Conservation (phyloP, 2,797 vertebrate species). For the Schizopygopsis malacanthus region DNA sequence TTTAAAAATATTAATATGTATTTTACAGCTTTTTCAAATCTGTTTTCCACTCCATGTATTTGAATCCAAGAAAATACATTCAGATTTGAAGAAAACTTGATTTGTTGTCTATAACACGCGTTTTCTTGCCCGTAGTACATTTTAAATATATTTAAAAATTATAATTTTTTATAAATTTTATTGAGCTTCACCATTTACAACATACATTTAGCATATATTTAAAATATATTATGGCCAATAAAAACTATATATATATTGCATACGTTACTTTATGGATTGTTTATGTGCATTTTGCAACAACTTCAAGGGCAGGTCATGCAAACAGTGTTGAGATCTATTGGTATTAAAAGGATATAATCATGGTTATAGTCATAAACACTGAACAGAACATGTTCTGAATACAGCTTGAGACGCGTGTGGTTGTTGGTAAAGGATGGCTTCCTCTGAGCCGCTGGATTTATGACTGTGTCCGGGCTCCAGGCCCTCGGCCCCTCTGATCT, state of each 20-base stretch:
- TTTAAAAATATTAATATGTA: no score
- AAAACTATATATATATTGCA: not conserved
- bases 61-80: not conserved
- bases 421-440: constrained; percentile 65
- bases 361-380: not conserved
- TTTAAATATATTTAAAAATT: not conserved
- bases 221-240: not conserved
- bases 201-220: not conserved
- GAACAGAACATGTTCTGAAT: not conserved
- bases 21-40: no score
- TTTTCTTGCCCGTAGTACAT: not conserved
- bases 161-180: not conserved
- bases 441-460: constrained; percentile 67
- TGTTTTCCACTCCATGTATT: not conserved
- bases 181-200: not conserved
- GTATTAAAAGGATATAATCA: not conserved
- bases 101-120: no score
- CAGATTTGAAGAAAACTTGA: no score
- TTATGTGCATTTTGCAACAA: not conserved
- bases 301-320: not conserved
- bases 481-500: constrained; percentile 63
- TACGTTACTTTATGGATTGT: no score
- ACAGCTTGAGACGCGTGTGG: constrained; percentile 33
- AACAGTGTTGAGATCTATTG: not conserved
- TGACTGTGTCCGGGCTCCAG: constrained; percentile 62